A percentile compares a stretch with the other conserved stretches of the same genome.
phyloP scores from a whole-genome alignment of 2,797 vertebrate genomes.

The Neosalanx taihuensis region DNA sequence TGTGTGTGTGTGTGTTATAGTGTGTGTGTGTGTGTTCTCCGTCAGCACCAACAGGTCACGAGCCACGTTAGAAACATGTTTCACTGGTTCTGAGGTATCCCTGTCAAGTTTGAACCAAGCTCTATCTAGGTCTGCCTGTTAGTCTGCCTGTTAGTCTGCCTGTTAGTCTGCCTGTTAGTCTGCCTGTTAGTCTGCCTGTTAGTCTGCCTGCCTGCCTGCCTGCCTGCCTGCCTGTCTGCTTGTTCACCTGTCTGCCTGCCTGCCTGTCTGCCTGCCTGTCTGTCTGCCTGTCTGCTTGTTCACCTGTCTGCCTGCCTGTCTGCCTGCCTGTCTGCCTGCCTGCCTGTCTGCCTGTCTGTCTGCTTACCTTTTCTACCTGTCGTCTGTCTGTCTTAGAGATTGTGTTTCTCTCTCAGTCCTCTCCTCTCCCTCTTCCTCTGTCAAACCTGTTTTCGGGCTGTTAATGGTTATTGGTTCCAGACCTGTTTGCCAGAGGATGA shows the following conservation, averaged over 20 bases:
- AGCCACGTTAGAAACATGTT: slow-evolving; percentile 3
- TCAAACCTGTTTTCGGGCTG: slow-evolving; percentile 4
- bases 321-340: neutral
- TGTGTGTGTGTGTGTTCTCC: slow-evolving; percentile 1
- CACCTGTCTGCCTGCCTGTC: neutral
- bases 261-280: no score
- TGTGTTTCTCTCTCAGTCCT: neutral
- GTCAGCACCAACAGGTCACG: neutral
- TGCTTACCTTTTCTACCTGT: slow-evolving; percentile 25
- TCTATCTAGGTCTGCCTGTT: neutral
- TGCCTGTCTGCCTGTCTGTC: slow-evolving; percentile 4
- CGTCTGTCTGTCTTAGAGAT: neutral
- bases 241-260: no score
- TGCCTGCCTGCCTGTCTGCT: no score
- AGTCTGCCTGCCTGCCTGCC: no score
- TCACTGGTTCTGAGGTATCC: slow-evolving; percentile 8
- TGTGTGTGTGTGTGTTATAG: slow-evolving; percentile 7
- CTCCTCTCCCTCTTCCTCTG: neutral
- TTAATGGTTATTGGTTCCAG: slow-evolving; percentile 26
- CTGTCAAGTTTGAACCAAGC: neutral
- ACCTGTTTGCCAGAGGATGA: slow-evolving; percentile 38
- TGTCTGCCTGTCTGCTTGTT: neutral
- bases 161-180: no score
- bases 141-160: no score
- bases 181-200: no score